These are phyloP conservation scores for Drosophila neocordata DNA, from an alignment of 1,140 invertebrate species.

Conservation along the genomic window DNA sequence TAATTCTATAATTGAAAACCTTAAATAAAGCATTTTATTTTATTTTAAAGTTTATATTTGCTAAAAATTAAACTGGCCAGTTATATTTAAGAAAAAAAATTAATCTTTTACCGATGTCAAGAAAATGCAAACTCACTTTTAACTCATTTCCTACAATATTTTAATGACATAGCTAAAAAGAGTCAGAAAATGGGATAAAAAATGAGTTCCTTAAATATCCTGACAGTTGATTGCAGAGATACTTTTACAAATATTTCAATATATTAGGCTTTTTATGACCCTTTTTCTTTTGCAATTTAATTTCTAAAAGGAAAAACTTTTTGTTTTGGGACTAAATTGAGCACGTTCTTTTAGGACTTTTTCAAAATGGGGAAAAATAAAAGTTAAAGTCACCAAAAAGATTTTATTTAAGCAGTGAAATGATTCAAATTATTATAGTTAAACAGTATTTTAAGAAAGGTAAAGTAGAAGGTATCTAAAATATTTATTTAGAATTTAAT, in stretches of 20 bases:
- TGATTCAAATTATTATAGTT: too few species aligned
- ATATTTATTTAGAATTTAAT: too few species aligned
- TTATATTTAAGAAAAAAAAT: not conserved
- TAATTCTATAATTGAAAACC: too few species aligned
- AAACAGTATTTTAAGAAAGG: too few species aligned
- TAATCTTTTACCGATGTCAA: not conserved
- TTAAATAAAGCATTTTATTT: too few species aligned
- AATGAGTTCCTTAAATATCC: not conserved
- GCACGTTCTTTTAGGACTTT: not conserved
- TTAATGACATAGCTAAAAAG: not conserved
- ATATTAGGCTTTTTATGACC: not conserved
- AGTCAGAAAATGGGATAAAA: not conserved
- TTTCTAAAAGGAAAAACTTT: not conserved
- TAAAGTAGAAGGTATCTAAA: too few species aligned
- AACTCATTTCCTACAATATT: constrained; percentile 5
- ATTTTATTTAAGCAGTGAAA: too few species aligned
- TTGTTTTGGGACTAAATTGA: not conserved
- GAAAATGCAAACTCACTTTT: constrained; percentile 2
- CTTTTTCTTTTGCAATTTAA: constrained; percentile 8
- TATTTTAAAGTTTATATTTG: too few species aligned
- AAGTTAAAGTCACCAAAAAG: too few species aligned
- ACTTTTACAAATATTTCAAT: not conserved
- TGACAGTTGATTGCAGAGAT: not conserved
- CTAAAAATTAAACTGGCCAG: too few species aligned
- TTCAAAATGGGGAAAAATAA: too few species aligned